These are phyloP conservation scores for Hypena proboscidalis DNA, from an alignment of 2,888 invertebrate species.

Conservation along the genomic window DNA sequence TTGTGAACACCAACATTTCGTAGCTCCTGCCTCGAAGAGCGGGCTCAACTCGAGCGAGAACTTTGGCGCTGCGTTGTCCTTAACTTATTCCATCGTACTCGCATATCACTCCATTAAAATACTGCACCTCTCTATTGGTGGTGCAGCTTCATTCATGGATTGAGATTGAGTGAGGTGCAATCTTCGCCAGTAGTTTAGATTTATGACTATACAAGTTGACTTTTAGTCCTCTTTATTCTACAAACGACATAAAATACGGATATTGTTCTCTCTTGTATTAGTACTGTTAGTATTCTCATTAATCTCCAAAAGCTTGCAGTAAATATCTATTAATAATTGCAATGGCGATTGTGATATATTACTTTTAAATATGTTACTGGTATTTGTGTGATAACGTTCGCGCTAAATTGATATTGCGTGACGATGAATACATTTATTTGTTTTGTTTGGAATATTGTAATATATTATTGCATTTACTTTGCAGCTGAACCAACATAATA, in stretches of 20 bases:
- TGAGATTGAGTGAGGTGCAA: slow-evolving; percentile 8
- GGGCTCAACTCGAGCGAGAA: slow-evolving; percentile 38
- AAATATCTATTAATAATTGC: slow-evolving; percentile 2
- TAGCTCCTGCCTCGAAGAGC: slow-evolving; percentile 35
- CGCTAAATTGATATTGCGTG: neutral
- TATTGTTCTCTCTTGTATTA: neutral
- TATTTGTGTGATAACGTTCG: neutral
- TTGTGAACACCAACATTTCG: slow-evolving; percentile 13
- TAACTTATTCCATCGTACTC: slow-evolving; percentile 50
- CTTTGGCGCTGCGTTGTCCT: slow-evolving; percentile 50
- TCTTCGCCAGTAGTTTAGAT: no score
- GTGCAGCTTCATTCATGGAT: slow-evolving; percentile 14
- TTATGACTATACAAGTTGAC: no score
- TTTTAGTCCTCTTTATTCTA: no score
- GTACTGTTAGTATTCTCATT: neutral
- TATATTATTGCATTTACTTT: no score
- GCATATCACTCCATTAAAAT: slow-evolving; percentile 54
- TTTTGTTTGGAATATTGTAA: neutral
- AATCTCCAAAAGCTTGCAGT: neutral
- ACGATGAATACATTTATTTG: neutral
- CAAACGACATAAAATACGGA: no score
- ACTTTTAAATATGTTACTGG: neutral
- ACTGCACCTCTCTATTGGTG: slow-evolving; percentile 16
- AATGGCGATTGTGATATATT: neutral
- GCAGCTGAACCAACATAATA: no score